These are phyloP conservation scores for Danio albolineatus DNA, from an alignment of 2,797 vertebrate species.

Conservation along the genomic window DNA sequence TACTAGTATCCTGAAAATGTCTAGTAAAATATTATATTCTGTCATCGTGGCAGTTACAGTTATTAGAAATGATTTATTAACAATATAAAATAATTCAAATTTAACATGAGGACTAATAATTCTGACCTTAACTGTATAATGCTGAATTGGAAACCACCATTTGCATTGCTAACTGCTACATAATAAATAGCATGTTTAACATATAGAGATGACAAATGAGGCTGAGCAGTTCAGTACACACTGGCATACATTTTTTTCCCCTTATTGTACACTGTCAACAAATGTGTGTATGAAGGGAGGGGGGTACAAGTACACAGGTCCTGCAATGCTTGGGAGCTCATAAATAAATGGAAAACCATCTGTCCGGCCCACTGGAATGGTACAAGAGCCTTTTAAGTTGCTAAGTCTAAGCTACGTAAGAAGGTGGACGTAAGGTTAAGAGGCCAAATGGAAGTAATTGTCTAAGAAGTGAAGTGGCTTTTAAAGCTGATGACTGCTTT, in stretches of 20 bases:
- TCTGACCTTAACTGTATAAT: too few relatives aligned
- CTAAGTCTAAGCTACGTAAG: constrained; percentile 21
- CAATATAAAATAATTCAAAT: too few relatives aligned
- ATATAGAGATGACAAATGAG: constrained; percentile 19
- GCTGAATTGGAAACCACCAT: constrained; percentile 10
- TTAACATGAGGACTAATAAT: too few relatives aligned
- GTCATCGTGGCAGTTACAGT: too few relatives aligned
- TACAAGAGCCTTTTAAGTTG: constrained; percentile 24
- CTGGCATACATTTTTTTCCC: constrained; percentile 28
- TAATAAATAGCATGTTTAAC: neutral
- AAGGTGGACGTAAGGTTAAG: constrained; percentile 38
- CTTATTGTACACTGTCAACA: constrained; percentile 16
- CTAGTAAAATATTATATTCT: too few relatives aligned
- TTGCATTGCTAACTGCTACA: neutral
- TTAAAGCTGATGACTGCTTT: neutral
- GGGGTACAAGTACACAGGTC: neutral
- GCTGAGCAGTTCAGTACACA: neutral
- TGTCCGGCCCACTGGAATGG: constrained; percentile 6
- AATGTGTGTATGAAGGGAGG: too few relatives aligned
- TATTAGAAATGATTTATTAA: too few relatives aligned
- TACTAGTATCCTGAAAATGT: too few relatives aligned
- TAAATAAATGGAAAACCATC: constrained; percentile 30
- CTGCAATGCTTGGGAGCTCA: neutral
- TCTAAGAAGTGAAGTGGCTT: constrained; percentile 17
- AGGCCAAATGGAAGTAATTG: constrained; percentile 32